Percentiles rank a stretch among this genome's conserved stretches.
These are phyloP conservation scores for Actinernus sp. DNA, from an alignment of 92 coral and sea anemone species.

Conservation along the genomic window DNA sequence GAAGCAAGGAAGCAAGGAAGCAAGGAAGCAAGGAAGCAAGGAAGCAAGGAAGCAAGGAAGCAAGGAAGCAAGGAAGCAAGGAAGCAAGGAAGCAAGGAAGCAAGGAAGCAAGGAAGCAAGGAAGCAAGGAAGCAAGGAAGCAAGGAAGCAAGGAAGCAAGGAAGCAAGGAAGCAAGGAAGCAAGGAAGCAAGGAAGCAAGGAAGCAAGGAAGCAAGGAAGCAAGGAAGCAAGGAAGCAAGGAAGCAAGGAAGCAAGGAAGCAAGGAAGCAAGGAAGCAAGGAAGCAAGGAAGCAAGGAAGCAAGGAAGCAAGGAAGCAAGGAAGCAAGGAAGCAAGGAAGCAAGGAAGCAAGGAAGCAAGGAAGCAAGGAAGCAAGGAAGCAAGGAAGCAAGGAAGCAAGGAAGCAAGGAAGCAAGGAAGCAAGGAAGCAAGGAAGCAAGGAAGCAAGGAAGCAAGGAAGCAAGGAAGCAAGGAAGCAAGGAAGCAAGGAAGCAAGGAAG, in stretches of 20 bases:
- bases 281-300: not conserved
- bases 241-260: not conserved
- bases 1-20: too few relatives aligned
- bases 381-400: constrained; percentile 26
- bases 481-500: not conserved
- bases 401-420: constrained; percentile 20
- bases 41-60: too few relatives aligned
- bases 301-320: constrained; percentile 1
- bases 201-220: not conserved
- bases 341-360: constrained; percentile 23
- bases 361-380: constrained; percentile 28
- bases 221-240: not conserved
- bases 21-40: too few relatives aligned
- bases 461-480: not conserved
- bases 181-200: too few relatives aligned
- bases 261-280: not conserved
- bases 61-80: too few relatives aligned
- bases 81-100: too few relatives aligned
- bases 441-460: constrained; percentile 6
- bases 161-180: too few relatives aligned
- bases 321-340: constrained; percentile 6
- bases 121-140: too few relatives aligned
- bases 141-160: too few relatives aligned
- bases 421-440: constrained; percentile 24
- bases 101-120: too few relatives aligned